A percentile compares a stretch with the other conserved stretches of the same genome.
phyloP scores from a whole-genome alignment of 2,888 invertebrate species.

The Cephus rjabovi region DNA sequence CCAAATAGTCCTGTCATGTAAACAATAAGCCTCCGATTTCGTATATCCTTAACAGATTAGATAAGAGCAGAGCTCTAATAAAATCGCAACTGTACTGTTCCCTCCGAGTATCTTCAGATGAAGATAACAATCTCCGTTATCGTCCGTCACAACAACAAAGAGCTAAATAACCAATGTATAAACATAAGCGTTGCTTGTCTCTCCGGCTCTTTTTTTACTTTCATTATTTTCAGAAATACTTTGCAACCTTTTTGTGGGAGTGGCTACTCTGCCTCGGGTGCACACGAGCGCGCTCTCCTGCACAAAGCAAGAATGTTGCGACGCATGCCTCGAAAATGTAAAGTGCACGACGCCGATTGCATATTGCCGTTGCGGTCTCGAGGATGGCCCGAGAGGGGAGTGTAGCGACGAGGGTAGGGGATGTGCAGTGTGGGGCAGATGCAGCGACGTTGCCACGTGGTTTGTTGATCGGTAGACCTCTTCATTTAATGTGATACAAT shows the following conservation, averaged over 20 bases:
- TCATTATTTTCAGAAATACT: not conserved
- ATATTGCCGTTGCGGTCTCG: slow-evolving; percentile 23
- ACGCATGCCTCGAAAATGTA: slow-evolving; percentile 1
- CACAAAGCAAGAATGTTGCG: slow-evolving; percentile 1
- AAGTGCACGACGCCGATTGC: slow-evolving; percentile 7
- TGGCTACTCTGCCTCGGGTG: not conserved
- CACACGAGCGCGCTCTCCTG: not conserved
- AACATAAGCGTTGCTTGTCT: not conserved
- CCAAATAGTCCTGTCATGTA: not conserved
- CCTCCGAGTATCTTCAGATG: not conserved
- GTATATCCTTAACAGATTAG: not conserved
- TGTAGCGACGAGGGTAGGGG: slow-evolving; percentile 21
- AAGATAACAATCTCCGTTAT: not conserved
- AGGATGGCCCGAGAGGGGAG: slow-evolving; percentile 28
- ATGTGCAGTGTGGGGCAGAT: slow-evolving; percentile 20
- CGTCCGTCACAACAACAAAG: not conserved
- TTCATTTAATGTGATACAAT: slow-evolving; percentile 9
- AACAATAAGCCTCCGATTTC: not conserved
- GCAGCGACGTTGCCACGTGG: slow-evolving; percentile 44
- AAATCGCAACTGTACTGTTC: not conserved
- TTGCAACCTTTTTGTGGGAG: not conserved
- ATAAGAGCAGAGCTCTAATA: not conserved
- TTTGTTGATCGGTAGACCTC: slow-evolving; percentile 29
- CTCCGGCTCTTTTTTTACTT: not conserved
- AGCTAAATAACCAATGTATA: not conserved